Evolutionary conservation across 2,113 vertebrate genomes (phyloP).

Genomic region (Bufo bufo): DNA sequence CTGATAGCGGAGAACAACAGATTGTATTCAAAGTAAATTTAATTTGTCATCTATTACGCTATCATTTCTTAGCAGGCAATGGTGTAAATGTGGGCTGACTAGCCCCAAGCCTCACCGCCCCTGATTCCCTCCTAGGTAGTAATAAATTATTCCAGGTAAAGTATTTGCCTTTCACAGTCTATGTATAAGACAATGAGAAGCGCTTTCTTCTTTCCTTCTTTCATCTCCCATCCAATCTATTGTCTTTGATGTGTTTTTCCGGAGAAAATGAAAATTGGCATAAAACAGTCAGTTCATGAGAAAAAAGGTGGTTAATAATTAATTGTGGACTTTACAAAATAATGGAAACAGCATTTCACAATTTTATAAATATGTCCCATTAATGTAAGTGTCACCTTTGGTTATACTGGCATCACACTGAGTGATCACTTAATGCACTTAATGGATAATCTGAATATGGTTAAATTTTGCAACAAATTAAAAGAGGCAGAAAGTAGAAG

Average conservation of each 20-base stretch:
- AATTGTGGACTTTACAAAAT: neutral
- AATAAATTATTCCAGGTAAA: neutral
- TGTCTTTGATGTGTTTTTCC: slow-evolving; percentile 32
- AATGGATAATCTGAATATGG: neutral
- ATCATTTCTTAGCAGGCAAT: neutral
- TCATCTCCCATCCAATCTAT: slow-evolving; percentile 20
- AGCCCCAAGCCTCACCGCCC: neutral
- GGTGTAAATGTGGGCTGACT: neutral
- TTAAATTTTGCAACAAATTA: too few relatives aligned
- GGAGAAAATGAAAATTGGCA: neutral
- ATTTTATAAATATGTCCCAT: neutral
- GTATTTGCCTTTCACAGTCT: neutral
- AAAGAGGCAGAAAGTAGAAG: too few relatives aligned
- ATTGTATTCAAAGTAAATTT: neutral
- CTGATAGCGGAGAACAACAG: neutral
- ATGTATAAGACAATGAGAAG: neutral
- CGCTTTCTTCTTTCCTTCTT: slow-evolving; percentile 10
- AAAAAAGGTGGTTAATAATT: neutral
- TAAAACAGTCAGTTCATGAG: neutral
- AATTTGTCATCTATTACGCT: neutral
- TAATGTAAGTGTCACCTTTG: neutral
- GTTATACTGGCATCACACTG: neutral
- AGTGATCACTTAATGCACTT: neutral
- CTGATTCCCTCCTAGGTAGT: neutral
- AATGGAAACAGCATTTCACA: neutral